These are phyloP conservation scores for Leptinotarsa peninsularis DNA, from an alignment of 2,888 invertebrate species.

Conservation along the genomic window DNA sequence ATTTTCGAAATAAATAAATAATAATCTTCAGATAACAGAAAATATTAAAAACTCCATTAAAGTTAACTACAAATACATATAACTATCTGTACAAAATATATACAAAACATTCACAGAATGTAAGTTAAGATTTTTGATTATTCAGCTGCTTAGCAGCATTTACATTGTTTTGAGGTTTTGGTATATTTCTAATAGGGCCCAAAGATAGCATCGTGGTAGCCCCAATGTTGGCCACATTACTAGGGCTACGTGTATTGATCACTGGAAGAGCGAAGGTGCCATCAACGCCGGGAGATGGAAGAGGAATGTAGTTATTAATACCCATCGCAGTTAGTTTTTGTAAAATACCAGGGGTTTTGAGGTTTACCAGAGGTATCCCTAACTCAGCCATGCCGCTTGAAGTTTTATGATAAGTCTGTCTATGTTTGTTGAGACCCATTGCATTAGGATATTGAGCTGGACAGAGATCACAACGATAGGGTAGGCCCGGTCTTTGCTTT, in stretches of 20 bases:
- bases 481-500: constrained; percentile 60
- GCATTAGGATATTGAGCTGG: constrained; percentile 79
- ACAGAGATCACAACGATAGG: constrained; percentile 77
- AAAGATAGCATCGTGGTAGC: constrained; percentile 78
- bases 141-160: constrained; percentile 43
- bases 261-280: constrained; percentile 78
- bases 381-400: constrained; percentile 71
- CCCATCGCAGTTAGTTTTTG: constrained; percentile 75
- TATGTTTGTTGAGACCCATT: constrained; percentile 71
- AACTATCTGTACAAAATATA: constrained; percentile 28
- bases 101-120: constrained; percentile 44
- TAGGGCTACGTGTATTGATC: constrained; percentile 58
- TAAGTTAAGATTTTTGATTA: constrained; percentile 42
- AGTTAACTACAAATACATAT: constrained; percentile 12
- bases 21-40: constrained; percentile 19
- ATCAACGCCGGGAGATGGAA: constrained; percentile 69
- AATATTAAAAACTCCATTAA: constrained; percentile 8
- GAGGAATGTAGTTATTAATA: constrained; percentile 80
- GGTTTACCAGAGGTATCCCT: constrained; percentile 79
- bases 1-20: constrained; percentile 24
- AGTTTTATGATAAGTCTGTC: constrained; percentile 74
- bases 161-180: constrained; percentile 48
- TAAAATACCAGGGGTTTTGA: constrained; percentile 76
- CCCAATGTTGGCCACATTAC: constrained; percentile 70
- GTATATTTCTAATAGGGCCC: constrained; percentile 73